phyloP scores from a whole-genome alignment of 2,888 invertebrate genomes.

The Leptinotarsa juncta region DNA sequence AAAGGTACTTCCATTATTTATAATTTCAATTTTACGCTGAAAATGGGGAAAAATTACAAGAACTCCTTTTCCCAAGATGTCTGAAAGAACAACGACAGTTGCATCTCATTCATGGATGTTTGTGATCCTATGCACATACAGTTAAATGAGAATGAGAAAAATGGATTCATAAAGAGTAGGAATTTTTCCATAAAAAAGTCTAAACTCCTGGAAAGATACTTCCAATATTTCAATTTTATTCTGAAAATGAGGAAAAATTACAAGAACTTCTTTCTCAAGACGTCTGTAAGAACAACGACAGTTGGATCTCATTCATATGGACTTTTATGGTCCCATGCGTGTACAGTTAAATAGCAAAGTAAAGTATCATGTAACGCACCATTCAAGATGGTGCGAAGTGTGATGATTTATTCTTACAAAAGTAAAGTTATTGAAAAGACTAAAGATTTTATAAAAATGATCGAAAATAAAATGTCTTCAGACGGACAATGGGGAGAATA shows the following conservation, averaged over 20 bases:
- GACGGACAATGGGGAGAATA: conserved; percentile 5
- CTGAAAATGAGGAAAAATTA: no score
- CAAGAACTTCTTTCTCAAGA: no score
- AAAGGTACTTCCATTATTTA: no score
- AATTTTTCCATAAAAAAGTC: no score
- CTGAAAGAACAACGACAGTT: no score
- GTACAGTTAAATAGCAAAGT: background rate
- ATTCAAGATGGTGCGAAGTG: background rate
- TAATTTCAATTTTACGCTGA: no score
- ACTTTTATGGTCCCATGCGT: background rate
- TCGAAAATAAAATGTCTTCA: background rate
- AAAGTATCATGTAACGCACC: background rate
- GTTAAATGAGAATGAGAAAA: background rate
- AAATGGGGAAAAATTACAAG: no score
- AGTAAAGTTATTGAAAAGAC: background rate
- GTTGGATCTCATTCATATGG: background rate
- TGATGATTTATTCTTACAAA: background rate
- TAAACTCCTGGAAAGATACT: no score
- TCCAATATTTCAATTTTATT: no score
- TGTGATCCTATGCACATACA: background rate
- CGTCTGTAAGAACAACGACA: no score
- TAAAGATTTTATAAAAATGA: background rate
- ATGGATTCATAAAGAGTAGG: no score
- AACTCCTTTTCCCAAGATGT: no score
- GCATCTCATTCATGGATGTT: background rate